Conservation (phyloP, 2,113 vertebrate genomes). For the Prochilodus magdalenae region DNA sequence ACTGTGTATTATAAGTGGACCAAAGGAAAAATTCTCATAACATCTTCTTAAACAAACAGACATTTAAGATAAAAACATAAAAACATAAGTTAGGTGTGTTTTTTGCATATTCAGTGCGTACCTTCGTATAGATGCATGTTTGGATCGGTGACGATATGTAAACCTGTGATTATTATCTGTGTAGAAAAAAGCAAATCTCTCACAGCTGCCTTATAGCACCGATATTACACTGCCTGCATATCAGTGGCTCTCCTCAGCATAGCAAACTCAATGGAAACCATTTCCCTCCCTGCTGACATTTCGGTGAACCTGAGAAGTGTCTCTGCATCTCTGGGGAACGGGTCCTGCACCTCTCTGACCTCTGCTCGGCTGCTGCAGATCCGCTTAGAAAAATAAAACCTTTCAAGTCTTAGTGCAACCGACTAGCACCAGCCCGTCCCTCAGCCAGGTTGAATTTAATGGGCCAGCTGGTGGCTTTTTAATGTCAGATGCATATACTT, state of each 20-base stretch:
- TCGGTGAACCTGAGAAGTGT: constrained; percentile 57
- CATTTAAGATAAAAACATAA: no score
- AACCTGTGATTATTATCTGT: not conserved
- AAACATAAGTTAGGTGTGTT: no score
- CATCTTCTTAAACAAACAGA: no score
- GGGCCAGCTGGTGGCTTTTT: constrained; percentile 38
- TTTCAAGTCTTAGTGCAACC: constrained; percentile 54
- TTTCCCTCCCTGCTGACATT: constrained; percentile 51
- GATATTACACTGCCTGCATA: not conserved
- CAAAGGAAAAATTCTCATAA: no score
- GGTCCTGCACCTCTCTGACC: constrained; percentile 21
- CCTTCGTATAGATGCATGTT: no score
- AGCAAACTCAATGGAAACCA: constrained; percentile 19
- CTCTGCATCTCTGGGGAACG: constrained; percentile 39
- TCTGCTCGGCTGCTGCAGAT: constrained; percentile 37
- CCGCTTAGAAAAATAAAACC: constrained; percentile 49
- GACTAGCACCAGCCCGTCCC: constrained; percentile 45
- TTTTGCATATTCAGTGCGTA: no score
- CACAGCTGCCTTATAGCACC: not conserved
- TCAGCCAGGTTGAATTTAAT: constrained; percentile 39
- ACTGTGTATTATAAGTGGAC: no score
- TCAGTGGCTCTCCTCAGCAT: constrained; percentile 7
- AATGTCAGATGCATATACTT: constrained; percentile 34
- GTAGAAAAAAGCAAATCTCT: not conserved
- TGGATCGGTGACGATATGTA: no score